phyloP scores from a whole-genome alignment of 2,888 invertebrate species.

The Leptinotarsa juncta region DNA sequence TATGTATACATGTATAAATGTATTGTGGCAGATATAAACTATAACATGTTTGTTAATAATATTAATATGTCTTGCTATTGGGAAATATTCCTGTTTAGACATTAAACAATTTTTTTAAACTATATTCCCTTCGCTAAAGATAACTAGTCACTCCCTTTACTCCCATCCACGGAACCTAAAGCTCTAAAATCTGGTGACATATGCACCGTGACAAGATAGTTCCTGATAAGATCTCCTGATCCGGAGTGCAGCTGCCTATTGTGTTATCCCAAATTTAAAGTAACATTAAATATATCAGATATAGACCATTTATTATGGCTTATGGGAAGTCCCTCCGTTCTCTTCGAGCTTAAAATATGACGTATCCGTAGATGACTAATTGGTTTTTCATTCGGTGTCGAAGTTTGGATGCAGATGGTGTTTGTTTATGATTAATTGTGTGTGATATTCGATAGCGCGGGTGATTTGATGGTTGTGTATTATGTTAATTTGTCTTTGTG shows the following conservation, averaged over 20 bases:
- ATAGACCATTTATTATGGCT: slow-evolving; percentile 54
- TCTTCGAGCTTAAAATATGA: slow-evolving; percentile 41
- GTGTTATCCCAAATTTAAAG: slow-evolving; percentile 61
- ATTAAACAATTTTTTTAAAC: too few relatives aligned
- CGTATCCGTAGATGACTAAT: slow-evolving; percentile 53
- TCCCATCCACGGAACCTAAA: slow-evolving; percentile 1
- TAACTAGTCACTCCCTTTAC: too few relatives aligned
- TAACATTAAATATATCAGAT: slow-evolving; percentile 62
- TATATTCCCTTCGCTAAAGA: too few relatives aligned
- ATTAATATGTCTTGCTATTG: too few relatives aligned
- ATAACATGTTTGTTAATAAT: too few relatives aligned
- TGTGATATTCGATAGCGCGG: slow-evolving; percentile 34
- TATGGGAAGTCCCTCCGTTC: slow-evolving; percentile 37
- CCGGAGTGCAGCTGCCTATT: slow-evolving; percentile 61
- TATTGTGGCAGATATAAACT: too few relatives aligned
- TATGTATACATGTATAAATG: too few relatives aligned
- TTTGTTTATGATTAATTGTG: slow-evolving; percentile 55
- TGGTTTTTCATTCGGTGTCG: slow-evolving; percentile 48
- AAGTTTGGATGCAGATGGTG: slow-evolving; percentile 55
- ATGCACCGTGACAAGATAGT: slow-evolving; percentile 61
- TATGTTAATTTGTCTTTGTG: slow-evolving; percentile 20
- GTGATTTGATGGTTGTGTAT: slow-evolving; percentile 23
- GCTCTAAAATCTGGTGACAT: slow-evolving; percentile 56
- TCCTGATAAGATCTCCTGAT: slow-evolving; percentile 58
- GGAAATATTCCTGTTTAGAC: too few relatives aligned